Base-by-base conservation (phyloP, 2,113 vertebrate genomes). In the Nibea albiflora region DNA sequence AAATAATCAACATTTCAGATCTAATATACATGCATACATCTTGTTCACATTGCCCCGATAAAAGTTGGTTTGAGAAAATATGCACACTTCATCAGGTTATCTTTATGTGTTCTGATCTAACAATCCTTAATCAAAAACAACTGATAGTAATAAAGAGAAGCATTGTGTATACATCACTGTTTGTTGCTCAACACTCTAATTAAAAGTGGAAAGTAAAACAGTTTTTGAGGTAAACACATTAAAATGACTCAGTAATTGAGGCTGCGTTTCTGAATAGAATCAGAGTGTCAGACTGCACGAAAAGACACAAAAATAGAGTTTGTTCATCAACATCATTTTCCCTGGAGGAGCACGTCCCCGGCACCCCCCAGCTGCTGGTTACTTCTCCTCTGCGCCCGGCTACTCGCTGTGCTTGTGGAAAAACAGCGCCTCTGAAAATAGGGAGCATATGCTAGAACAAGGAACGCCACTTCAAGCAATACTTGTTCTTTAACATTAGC, bases 401-500 rank as follows among this genome's bases (percentile, higher is more conserved):
- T 46, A 60, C 87, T 49, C 35, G 17, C 50, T 67, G 56, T 58
- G 71, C 28, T 35, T 49, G 11, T 35, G 47, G 35, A 62, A 47
- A 11, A 75, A 62, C 49, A 7, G 28, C 14, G 5, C 57, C 11
- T 69, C 56, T 78, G 67, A 73, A 85, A 86, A 86, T 57, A 75
- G 39, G 72, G 61, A 81, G 83, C 74, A 79, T 65, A 22, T 80
- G 73, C 84, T 72, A 26, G 28, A 87, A 88, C 69, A 85, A 89
- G 81, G 78, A 77, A 52, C 5, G 20, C 57, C 68, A 63, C 81
- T 83, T 89, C 71, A 88, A 85, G 69, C 71, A 52, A 53, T 54
- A 58, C 44, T 53, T 72, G 8, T 80, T 88, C 72, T 58, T 84
- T 86, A 86, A 86, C 72, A 81, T 87, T 83, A 78, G 70, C 71